Percentiles rank a stretch among this genome's conserved stretches.
phyloP scores from a whole-genome alignment of 2,113 vertebrate species.

The Mustela lutreola region DNA sequence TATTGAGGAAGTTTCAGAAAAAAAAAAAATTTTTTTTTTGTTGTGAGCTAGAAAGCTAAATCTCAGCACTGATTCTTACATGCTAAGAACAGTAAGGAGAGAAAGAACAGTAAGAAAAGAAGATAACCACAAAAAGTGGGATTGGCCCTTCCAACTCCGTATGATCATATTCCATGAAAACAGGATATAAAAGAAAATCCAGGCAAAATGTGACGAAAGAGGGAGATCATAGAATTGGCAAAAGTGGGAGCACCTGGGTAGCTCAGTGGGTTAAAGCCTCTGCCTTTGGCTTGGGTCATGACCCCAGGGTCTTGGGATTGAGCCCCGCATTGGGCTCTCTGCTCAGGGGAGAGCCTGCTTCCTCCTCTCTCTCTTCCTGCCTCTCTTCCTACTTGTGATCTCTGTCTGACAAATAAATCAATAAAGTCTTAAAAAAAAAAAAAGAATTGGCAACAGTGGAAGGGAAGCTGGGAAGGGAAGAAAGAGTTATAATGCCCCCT shows the following conservation, averaged over 20 bases:
- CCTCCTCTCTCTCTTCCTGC: no score
- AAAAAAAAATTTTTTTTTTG: not conserved
- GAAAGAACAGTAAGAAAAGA: not conserved
- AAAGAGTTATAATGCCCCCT: not conserved
- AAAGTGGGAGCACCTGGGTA: no score
- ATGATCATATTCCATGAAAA: slow-evolving; percentile 6
- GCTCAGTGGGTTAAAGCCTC: no score
- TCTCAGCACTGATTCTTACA: not conserved
- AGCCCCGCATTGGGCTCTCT: no score
- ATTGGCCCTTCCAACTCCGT: not conserved
- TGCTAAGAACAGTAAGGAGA: not conserved
- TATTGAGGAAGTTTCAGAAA: slow-evolving; percentile 32
- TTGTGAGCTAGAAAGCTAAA: not conserved
- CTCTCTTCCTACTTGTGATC: no score
- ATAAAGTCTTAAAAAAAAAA: no score
- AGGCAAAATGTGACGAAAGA: not conserved
- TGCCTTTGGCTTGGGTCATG: no score
- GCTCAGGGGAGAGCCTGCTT: no score
- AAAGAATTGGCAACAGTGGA: not conserved
- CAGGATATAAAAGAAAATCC: slow-evolving; percentile 21
- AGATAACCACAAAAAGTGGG: not conserved
- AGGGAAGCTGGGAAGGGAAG: not conserved
- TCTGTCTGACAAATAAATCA: no score
- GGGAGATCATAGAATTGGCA: not conserved
- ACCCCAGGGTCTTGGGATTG: no score